Evolutionary conservation across 2,113 vertebrate genomes (phyloP), one percentile per base, ranked within the genome.

Genomic region (Archilochus colubris): DNA sequence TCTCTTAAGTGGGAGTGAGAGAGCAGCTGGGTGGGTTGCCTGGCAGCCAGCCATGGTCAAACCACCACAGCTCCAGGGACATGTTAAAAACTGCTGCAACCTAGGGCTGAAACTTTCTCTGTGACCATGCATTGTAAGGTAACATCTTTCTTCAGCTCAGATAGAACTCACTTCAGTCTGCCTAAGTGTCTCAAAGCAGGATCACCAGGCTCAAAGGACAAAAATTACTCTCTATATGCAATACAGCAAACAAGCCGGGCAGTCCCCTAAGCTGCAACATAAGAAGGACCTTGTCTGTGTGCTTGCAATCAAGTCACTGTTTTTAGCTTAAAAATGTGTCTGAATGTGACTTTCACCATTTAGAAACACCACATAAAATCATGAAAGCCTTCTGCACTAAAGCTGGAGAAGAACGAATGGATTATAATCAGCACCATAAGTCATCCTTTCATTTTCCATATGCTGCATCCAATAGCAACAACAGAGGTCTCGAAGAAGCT

Each of bases 131-230:
- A 31, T 50, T 55, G 46, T 62, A 86, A 70, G 79, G 79, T 63
- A 70, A 51, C 86, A 67, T 92, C 76, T 82, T 38, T 74, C 43
- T 55, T 46, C 59, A 25, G 21, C 25, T 48, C 76, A 63, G 7
- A 91, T 25, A 90, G 88, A 88, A 86, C 31, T 92, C 73, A 7
- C 14, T 59, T 90, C 13, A 93, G 72, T n/a, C 75, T 86, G 64
- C 30, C 30, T 75, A 86, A 57, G 38, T 88, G 75, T 48, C 79
- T 62, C 85, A 88, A 81, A 86, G 25, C 72, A 59, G n/a, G 79
- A 70, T 74, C 69, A 48, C 28, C 28, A 50, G 38, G n/a, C 48
- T 40, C 28, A 33, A 80, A 80, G 82, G 88, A 91, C 84, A 89
- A 50, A 94, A 74, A 84, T 38, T 61, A 58, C 82, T 75, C 74